Percentiles rank a stretch among this genome's conserved stretches.
Evolutionary conservation across 2,113 vertebrate species (phyloP).

Genomic region (Oreochromis aureus): DNA sequence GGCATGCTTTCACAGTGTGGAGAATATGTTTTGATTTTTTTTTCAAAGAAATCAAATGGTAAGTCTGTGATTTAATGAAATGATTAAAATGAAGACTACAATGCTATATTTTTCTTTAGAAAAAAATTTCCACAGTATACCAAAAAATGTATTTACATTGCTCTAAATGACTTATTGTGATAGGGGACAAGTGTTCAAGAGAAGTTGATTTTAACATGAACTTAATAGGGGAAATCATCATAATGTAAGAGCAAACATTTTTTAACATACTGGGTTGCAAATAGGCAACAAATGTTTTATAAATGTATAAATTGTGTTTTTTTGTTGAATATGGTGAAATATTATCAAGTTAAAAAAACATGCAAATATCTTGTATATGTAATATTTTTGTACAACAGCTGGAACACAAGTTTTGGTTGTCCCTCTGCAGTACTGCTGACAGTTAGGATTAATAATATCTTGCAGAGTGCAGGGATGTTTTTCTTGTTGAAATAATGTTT

Average conservation of each 20-base stretch:
- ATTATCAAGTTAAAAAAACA: not conserved
- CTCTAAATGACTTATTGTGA: not conserved
- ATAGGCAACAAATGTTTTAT: not conserved
- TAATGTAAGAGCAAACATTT: not conserved
- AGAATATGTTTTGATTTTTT: not conserved
- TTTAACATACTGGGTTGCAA: not conserved
- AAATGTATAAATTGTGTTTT: not conserved
- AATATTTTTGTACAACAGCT: not conserved
- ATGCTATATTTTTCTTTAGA: too few relatives aligned
- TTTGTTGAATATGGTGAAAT: not conserved
- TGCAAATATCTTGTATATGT: not conserved
- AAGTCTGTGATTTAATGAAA: too few relatives aligned
- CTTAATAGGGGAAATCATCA: not conserved
- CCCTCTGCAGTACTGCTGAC: not conserved
- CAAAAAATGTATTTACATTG: not conserved
- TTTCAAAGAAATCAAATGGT: too few relatives aligned
- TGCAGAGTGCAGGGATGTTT: not conserved
- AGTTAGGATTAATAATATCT: not conserved
- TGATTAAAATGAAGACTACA: too few relatives aligned
- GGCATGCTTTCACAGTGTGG: not conserved
- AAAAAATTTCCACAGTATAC: not conserved
- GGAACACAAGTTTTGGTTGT: not conserved
- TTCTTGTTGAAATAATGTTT: not conserved
- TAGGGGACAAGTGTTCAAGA: not conserved
- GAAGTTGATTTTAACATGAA: not conserved